Conservation (phyloP, 2,797 vertebrate genomes). For the Threskiornis aethiopicus region DNA sequence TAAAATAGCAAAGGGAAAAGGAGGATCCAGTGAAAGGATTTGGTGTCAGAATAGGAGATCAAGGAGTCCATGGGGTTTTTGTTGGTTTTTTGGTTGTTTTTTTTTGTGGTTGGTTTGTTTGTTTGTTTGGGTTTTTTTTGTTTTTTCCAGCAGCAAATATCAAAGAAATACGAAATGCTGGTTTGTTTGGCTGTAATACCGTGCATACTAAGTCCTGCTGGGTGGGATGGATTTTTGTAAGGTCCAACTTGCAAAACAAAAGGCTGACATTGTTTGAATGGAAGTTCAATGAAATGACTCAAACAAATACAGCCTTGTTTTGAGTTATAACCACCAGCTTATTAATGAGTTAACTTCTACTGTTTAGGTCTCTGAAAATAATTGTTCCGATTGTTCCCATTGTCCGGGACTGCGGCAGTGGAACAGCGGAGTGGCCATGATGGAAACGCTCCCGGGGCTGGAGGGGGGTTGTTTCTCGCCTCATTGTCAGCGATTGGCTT, state of each 20-base stretch:
- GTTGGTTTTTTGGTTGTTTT: no score
- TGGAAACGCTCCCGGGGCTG: not conserved
- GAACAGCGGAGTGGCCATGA: not conserved
- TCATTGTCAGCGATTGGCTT: not conserved
- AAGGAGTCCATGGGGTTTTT: not conserved
- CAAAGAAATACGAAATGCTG: not conserved
- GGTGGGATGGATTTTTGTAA: not conserved
- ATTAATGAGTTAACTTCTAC: conserved; percentile 7
- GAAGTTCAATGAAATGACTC: not conserved
- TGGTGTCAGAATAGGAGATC: not conserved
- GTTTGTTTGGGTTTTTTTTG: no score
- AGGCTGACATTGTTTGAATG: conserved; percentile 17
- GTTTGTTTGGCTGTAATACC: not conserved
- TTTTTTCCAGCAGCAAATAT: not conserved
- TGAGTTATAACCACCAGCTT: not conserved
- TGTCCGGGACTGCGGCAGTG: not conserved
- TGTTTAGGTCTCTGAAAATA: not conserved
- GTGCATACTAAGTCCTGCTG: not conserved
- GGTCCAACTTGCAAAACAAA: not conserved
- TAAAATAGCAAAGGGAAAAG: not conserved
- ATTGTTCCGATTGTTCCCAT: not conserved
- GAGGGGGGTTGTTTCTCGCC: not conserved
- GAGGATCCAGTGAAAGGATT: not conserved
- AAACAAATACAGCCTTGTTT: conserved; percentile 49
- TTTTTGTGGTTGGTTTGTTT: no score